These are phyloP conservation scores for Prorops nasuta DNA, from an alignment of 1,140 invertebrate species.

Conservation along the genomic window DNA sequence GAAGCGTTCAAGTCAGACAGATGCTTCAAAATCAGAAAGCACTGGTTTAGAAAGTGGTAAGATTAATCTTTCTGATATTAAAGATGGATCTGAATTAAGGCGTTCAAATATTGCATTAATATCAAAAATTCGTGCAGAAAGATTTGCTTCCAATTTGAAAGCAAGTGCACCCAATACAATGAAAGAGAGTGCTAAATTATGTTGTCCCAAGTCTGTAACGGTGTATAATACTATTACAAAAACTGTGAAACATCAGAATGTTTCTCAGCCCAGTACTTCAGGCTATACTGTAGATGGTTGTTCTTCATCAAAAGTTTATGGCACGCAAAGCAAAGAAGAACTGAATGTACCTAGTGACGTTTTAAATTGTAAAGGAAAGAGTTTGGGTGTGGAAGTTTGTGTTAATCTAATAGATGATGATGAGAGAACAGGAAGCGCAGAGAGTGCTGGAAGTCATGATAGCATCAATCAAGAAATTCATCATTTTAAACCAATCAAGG, in stretches of 20 bases:
- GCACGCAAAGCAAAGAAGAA: slow-evolving; percentile 56
- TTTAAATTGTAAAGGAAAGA: slow-evolving; percentile 53
- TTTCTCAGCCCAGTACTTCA: slow-evolving; percentile 24
- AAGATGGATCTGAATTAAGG: slow-evolving; percentile 16
- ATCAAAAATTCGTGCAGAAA: slow-evolving; percentile 35
- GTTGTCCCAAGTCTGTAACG: slow-evolving; percentile 28
- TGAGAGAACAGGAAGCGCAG: slow-evolving; percentile 46
- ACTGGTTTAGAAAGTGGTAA: slow-evolving; percentile 13
- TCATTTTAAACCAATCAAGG: slow-evolving; percentile 62
- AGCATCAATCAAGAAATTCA: slow-evolving; percentile 63
- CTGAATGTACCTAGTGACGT: slow-evolving; percentile 58
- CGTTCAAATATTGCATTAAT: slow-evolving; percentile 37
- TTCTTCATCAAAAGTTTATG: slow-evolving; percentile 46
- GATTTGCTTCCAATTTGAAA: slow-evolving; percentile 22
- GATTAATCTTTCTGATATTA: slow-evolving; percentile 10
- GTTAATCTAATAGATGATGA: slow-evolving; percentile 37
- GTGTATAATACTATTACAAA: slow-evolving; percentile 32
- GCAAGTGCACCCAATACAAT: slow-evolving; percentile 3
- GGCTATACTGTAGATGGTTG: slow-evolving; percentile 37
- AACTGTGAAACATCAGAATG: slow-evolving; percentile 33
- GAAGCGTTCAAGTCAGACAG: slow-evolving; percentile 11
- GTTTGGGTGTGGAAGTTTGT: slow-evolving; percentile 47
- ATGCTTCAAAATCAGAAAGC: slow-evolving; percentile 6
- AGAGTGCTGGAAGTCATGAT: slow-evolving; percentile 57
- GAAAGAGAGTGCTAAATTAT: slow-evolving; percentile 25